Evolutionary conservation across 2,113 vertebrate genomes (phyloP), one percentile per base, ranked within the genome.

Genomic region (Strix uralensis): DNA sequence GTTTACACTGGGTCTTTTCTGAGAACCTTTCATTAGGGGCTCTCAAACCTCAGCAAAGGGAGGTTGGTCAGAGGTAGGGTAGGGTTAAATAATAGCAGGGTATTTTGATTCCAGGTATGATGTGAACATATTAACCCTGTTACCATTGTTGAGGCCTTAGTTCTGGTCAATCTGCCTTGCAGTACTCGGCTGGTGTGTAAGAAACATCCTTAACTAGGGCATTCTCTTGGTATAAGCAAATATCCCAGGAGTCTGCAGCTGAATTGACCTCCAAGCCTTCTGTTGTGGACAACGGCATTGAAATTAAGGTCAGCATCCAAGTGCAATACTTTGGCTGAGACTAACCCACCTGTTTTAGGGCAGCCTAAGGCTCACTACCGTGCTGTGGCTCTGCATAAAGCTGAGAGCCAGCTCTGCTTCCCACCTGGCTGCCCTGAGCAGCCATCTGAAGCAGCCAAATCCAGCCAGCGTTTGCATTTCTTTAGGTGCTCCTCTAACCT

Each of bases 381-480:
- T 40, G 20, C 61, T 71, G 67, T 25, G 13, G 36, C 52, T 38
- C 42, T 25, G 55, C 65, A 40, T 17, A 13, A 19, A 84, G 34
- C 44, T 2, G 0, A 47, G 46, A 54, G 13, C 42, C 2, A 0
- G 21, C 67, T 75, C 78, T 4, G 5, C 42, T 63, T 63, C 57
- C 61, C 44, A 67, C 67, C 42, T 0, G 0, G 52, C 27, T 69
- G 55, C 4, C 2, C 54, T 15, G 27, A 72, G 58, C 44, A 71
- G 51, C 1, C 0, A 23, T 38, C 57, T 1, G 0, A 71, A 88
- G 15, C 2, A 2, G 7, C 26, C 0, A 0, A 30, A 58, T 77
- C n/a, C 1, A 0, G 23, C 23, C 30, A 47, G 46, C 1, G 0
- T 44, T 70, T n/a, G 52, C 36, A 25, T 22, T 52, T 81, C 61